Evolutionary conservation across 1,140 invertebrate species (phyloP).

Genomic region (Coptotermes formosanus): DNA sequence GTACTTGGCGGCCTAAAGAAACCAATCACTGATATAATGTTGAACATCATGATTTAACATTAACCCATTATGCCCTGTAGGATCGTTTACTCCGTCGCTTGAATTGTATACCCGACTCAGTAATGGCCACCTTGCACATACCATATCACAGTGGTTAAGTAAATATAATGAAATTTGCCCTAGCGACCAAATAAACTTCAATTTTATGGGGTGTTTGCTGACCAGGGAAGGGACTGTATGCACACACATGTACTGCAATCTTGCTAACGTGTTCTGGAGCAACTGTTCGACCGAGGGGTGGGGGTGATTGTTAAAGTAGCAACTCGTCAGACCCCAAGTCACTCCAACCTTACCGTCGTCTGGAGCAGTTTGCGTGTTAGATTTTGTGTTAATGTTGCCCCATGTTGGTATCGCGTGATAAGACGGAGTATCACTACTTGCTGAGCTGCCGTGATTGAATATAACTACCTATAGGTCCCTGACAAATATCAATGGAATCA

Average conservation of each 20-base stretch:
- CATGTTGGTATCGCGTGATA: constrained; percentile 3
- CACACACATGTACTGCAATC: not conserved
- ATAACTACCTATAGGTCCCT: not conserved
- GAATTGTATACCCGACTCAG: not conserved
- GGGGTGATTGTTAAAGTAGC: not conserved
- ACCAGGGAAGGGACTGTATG: not conserved
- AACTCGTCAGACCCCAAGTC: not conserved
- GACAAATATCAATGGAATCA: not conserved
- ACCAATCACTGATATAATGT: not conserved
- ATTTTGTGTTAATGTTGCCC: not conserved
- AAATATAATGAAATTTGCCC: not conserved
- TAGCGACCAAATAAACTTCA: not conserved
- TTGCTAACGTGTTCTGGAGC: not conserved
- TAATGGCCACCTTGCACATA: not conserved
- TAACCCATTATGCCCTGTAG: not conserved
- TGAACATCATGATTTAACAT: not conserved
- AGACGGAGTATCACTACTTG: not conserved
- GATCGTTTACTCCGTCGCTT: not conserved
- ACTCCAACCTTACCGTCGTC: not conserved
- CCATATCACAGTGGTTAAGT: not conserved
- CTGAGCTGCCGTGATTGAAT: not conserved
- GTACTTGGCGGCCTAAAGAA: not conserved
- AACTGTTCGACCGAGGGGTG: not conserved
- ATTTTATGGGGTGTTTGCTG: not conserved
- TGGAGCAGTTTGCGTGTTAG: not conserved